These are phyloP conservation scores for Macrobrachium rosenbergii DNA, from an alignment of 1,140 invertebrate species.

Conservation along the genomic window DNA sequence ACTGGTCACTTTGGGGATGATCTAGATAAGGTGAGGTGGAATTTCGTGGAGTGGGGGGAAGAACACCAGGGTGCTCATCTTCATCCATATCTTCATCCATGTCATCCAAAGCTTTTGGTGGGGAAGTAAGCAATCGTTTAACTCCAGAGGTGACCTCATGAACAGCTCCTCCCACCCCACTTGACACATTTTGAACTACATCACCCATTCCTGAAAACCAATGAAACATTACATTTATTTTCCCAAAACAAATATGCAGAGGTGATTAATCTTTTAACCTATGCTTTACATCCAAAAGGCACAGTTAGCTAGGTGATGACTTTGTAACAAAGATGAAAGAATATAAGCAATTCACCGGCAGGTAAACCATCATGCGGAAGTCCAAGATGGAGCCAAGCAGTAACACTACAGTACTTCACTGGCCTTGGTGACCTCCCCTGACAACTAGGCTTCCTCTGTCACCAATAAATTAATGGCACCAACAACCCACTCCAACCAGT, in stretches of 20 bases:
- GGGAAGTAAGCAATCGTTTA: background rate
- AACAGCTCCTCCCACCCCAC: background rate
- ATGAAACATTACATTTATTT: background rate
- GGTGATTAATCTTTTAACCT: background rate
- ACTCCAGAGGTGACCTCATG: constrained; percentile 8
- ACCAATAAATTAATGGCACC: too few species aligned
- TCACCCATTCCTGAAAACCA: constrained; percentile 1
- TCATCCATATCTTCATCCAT: background rate
- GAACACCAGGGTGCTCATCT: background rate
- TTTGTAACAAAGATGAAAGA: too few species aligned
- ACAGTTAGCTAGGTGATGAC: too few species aligned
- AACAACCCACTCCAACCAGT: too few species aligned
- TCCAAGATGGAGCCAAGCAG: too few species aligned
- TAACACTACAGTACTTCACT: too few species aligned
- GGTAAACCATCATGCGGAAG: too few species aligned
- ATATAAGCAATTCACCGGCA: too few species aligned
- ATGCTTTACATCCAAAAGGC: too few species aligned
- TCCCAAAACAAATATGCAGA: background rate
- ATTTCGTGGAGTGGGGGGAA: constrained; percentile 14
- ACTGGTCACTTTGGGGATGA: constrained; percentile 16
- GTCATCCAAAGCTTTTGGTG: background rate
- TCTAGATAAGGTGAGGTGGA: background rate
- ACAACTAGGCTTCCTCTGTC: too few species aligned
- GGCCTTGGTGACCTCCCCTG: too few species aligned
- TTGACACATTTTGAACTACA: constrained; percentile 6